Evolutionary conservation across 2,113 vertebrate species (phyloP).

Genomic region (Engraulis encrasicolus): DNA sequence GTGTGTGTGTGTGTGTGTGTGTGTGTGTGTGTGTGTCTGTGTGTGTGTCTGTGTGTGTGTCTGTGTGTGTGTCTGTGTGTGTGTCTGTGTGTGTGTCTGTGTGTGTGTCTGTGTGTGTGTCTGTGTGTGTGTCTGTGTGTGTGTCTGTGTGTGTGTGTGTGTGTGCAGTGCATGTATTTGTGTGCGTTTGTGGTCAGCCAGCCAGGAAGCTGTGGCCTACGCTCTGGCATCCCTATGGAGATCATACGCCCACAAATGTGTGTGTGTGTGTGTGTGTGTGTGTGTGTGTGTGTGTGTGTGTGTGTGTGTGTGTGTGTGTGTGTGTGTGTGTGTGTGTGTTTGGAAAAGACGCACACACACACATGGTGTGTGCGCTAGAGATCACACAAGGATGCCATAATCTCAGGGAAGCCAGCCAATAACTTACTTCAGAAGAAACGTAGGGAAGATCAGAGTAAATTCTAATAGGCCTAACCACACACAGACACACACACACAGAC

Average conservation of each 20-base stretch:
- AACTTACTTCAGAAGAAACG: not conserved
- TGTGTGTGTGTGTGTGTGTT: too few relatives aligned
- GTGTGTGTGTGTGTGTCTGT: not conserved
- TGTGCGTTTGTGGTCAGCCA: not conserved
- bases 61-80: not conserved
- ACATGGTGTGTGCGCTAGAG: not conserved
- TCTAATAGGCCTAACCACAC: not conserved
- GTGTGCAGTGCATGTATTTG: too few relatives aligned
- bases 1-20: not conserved
- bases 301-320: too few relatives aligned
- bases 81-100: not conserved
- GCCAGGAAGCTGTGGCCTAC: slow-evolving; percentile 18
- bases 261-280: too few relatives aligned
- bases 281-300: too few relatives aligned
- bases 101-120: not conserved
- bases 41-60: not conserved
- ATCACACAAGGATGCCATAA: not conserved
- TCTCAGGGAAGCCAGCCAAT: not conserved
- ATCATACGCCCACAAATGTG: not conserved
- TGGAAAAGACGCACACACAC: not conserved
- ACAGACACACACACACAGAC: not conserved
- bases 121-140: not conserved
- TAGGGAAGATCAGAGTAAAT: not conserved
- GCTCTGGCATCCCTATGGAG: not conserved
- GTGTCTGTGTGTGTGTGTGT: not conserved